phyloP scores from a whole-genome alignment of 1,140 invertebrate species.

The Varroa destructor region DNA sequence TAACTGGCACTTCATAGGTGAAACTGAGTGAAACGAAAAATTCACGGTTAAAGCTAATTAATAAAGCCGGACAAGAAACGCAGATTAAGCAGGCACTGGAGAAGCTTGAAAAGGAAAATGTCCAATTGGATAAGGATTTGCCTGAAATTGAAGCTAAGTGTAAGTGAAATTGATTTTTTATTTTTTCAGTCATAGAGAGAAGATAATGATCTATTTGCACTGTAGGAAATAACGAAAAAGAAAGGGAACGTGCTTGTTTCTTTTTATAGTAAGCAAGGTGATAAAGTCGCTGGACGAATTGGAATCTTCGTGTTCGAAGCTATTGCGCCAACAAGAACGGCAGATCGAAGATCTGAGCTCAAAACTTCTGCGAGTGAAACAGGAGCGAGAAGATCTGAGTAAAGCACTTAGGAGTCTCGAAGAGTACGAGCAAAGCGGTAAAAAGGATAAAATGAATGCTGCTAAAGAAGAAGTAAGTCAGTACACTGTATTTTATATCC shows the following conservation, averaged over 20 bases:
- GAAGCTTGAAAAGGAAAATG: conserved; percentile 6
- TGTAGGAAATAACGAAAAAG: too few species aligned
- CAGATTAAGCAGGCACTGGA: conserved; percentile 17
- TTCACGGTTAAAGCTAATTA: background rate
- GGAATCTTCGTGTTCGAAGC: background rate
- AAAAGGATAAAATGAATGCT: conserved; percentile 8
- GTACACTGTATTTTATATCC: too few species aligned
- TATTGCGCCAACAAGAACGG: conserved; percentile 1
- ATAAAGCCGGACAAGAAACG: background rate
- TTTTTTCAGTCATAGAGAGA: too few species aligned
- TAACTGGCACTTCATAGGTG: background rate
- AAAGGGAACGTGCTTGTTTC: too few species aligned
- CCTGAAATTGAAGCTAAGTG: conserved; percentile 1
- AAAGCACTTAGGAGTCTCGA: conserved; percentile 9
- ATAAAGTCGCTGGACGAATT: background rate
- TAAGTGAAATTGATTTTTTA: background rate
- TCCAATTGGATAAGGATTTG: background rate
- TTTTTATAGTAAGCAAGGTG: background rate
- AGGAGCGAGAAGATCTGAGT: conserved; percentile 5
- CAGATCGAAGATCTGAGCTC: conserved; percentile 5
- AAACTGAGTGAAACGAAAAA: conserved; percentile 13
- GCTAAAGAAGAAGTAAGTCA: conserved; percentile 6
- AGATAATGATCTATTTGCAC: too few species aligned
- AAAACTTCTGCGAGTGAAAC: background rate
- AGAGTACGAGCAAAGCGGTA: conserved; percentile 12